Evolutionary conservation across 2,113 vertebrate genomes (phyloP).

Genomic region (Hydrolagus affinis): DNA sequence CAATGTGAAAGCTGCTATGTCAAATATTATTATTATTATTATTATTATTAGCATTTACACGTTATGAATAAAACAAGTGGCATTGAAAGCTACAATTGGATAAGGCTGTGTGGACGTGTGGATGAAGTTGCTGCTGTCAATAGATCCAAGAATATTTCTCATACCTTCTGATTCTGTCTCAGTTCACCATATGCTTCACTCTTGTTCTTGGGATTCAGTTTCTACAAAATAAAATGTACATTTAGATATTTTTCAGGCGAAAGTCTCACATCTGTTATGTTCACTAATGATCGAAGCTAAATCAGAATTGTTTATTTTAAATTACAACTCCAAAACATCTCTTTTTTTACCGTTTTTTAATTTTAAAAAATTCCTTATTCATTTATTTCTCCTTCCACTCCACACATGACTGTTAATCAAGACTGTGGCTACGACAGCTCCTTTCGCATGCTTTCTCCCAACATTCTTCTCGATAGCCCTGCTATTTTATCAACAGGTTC

Average conservation of each 20-base stretch:
- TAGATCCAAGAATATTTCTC: background rate
- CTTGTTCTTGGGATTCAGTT: conserved; percentile 27
- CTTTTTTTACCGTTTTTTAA: too few species aligned
- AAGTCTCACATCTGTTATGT: background rate
- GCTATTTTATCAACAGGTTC: too few species aligned
- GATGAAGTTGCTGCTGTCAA: background rate
- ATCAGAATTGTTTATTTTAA: too few species aligned
- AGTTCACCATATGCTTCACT: conserved; percentile 23
- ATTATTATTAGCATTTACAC: background rate
- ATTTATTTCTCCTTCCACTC: too few species aligned
- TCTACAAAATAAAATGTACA: conserved; percentile 4
- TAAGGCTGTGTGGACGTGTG: background rate
- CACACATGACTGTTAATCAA: too few species aligned
- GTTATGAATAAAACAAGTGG: background rate
- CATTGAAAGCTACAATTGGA: background rate
- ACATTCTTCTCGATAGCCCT: too few species aligned
- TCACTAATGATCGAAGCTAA: too few species aligned
- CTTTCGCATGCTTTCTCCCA: too few species aligned
- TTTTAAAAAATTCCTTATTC: too few species aligned
- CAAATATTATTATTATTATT: background rate
- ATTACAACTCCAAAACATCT: too few species aligned
- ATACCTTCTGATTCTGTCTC: conserved; percentile 23
- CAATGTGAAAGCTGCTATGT: background rate
- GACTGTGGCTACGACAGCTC: too few species aligned
- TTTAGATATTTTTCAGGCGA: background rate